Evolutionary conservation across 2,797 vertebrate genomes (phyloP).

Genomic region (Poecilia velifera): DNA sequence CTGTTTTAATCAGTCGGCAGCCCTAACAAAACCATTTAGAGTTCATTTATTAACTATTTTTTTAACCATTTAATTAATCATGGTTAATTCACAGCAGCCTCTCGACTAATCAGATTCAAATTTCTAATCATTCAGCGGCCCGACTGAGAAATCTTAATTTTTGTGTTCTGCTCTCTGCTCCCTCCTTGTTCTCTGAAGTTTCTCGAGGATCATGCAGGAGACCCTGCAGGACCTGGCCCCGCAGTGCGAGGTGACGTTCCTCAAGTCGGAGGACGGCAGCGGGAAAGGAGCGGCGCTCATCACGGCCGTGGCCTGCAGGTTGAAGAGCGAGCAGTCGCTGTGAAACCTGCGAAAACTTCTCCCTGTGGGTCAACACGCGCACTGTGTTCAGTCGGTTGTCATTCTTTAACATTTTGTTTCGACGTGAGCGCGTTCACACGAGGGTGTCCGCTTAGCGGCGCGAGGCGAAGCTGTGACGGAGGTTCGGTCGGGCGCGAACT

Average conservation of each 20-base stretch:
- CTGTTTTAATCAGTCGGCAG: too few relatives aligned
- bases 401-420: slow-evolving; percentile 1
- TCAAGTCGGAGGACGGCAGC: slow-evolving; percentile 94
- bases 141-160: background rate
- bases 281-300: slow-evolving; percentile 96
- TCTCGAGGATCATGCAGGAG: slow-evolving; percentile 88
- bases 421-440: too few relatives aligned
- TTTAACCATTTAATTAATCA: too few relatives aligned
- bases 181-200: slow-evolving; percentile 76
- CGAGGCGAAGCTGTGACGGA: background rate
- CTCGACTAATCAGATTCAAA: too few relatives aligned
- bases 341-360: slow-evolving; percentile 18
- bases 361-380: slow-evolving; percentile 3
- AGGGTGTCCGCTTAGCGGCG: background rate
- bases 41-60: too few relatives aligned
- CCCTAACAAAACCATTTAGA: too few relatives aligned
- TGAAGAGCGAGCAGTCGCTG: slow-evolving; percentile 81
- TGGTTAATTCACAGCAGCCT: too few relatives aligned
- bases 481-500: background rate
- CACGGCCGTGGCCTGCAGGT: slow-evolving; percentile 92
- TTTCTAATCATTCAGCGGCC: too few relatives aligned
- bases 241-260: slow-evolving; percentile 89
- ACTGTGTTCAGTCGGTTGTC: background rate
- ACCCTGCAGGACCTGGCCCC: slow-evolving; percentile 90
- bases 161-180: background rate